phyloP scores from a whole-genome alignment of 2,113 vertebrate genomes.

The Salminus brasiliensis region DNA sequence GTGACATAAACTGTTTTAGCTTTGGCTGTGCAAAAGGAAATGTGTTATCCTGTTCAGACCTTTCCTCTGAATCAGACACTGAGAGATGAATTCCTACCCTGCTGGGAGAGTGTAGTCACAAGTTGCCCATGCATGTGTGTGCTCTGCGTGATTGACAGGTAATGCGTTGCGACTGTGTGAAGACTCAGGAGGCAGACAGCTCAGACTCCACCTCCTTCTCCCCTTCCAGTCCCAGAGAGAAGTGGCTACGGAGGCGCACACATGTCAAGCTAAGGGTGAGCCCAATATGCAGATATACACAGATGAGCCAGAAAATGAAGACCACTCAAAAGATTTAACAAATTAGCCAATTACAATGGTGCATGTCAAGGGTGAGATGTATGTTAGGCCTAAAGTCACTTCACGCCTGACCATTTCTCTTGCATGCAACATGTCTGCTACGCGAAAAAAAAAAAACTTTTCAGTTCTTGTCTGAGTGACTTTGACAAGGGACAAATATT shows the following conservation, averaged over 20 bases:
- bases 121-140: constrained; percentile 21
- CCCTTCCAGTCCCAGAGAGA: constrained; percentile 87
- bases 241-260: constrained; percentile 94
- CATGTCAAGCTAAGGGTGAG: constrained; percentile 93
- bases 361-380: too few species aligned
- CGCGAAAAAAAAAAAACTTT: too few species aligned
- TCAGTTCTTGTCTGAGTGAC: too few species aligned
- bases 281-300: neutral
- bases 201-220: constrained; percentile 81
- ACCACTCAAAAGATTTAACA: too few species aligned
- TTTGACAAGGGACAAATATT: too few species aligned
- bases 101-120: neutral
- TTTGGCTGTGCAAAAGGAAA: neutral
- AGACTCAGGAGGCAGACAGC: constrained; percentile 80
- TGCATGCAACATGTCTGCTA: too few species aligned
- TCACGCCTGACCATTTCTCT: too few species aligned
- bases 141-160: constrained; percentile 75
- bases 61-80: neutral
- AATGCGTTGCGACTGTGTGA: constrained; percentile 87
- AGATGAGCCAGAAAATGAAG: too few species aligned
- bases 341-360: too few species aligned
- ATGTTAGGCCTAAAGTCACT: too few species aligned
- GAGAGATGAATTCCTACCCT: neutral
- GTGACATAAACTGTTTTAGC: neutral
- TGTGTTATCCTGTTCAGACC: neutral